phyloP scores from a whole-genome alignment of 2,888 invertebrate species.

The Protonemura montana region DNA sequence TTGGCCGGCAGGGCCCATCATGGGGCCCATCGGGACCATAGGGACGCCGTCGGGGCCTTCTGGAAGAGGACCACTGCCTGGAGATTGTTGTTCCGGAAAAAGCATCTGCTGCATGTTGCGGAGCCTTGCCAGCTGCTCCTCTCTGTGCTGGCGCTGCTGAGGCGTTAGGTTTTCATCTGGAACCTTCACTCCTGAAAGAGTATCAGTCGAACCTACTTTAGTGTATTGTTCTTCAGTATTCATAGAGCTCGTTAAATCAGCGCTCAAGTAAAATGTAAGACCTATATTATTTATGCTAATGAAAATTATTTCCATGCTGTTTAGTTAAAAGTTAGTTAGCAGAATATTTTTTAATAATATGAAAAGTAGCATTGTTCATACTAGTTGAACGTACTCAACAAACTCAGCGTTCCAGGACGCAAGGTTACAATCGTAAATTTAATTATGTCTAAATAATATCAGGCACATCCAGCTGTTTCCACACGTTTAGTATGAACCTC shows the following conservation, averaged over 20 bases:
- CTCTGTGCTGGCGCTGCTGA: conserved; percentile 92
- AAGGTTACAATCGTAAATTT: too few species aligned
- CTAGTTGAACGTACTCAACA: too few species aligned
- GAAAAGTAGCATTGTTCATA: neutral
- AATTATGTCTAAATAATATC: neutral
- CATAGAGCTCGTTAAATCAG: too few species aligned
- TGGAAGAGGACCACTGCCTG: conserved; percentile 50
- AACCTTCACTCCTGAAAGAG: conserved; percentile 77
- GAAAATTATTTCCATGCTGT: neutral
- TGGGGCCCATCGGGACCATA: conserved; percentile 38
- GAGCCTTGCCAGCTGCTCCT: conserved; percentile 90
- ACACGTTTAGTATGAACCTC: too few species aligned
- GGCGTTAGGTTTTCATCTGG: conserved; percentile 96
- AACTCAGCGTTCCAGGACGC: too few species aligned
- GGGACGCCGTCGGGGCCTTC: conserved; percentile 31
- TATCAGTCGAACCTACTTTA: too few species aligned
- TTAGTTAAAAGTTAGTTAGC: neutral
- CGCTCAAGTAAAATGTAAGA: neutral
- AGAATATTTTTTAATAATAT: neutral
- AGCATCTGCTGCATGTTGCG: conserved; percentile 92
- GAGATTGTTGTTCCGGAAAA: conserved; percentile 77
- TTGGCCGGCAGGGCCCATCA: conserved; percentile 29
- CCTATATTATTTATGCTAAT: neutral
- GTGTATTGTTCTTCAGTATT: too few species aligned
- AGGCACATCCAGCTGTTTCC: neutral